Base-by-base conservation (phyloP, 1,140 invertebrate genomes). In the Kradibia gibbosae region DNA sequence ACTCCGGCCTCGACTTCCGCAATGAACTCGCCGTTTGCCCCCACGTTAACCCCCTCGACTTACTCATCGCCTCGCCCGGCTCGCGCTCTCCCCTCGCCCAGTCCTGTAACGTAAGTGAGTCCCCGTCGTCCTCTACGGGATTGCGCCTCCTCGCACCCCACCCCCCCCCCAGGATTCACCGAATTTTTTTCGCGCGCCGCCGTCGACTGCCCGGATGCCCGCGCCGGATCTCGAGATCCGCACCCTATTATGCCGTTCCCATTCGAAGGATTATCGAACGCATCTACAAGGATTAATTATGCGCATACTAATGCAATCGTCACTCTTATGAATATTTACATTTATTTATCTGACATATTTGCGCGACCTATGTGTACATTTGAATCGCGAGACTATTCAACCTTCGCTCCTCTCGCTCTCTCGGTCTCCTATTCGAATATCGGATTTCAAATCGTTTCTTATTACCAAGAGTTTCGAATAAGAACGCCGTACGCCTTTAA, bases 271-370 rank as follows among this genome's bases (percentile, higher is more conserved):
- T 67, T 67, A 67, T 67, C 62, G 1, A 39, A 13, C 13, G 25
- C 8, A 8, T 15, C 62, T 67, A 39, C 62, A 36, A 67, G 34
- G 34, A 67, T 65, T 65, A 36, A 65, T 67, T 39, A 67, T 39
- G 34, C n/a, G 62, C 36, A 67, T 39, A 17, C 3, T 67, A 67
- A 67, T 67, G 36, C 8, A 39, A 39, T n/a, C 1, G 34, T 36
- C 62, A 7, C 34, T 39, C 15, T n/a, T n/a, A 67, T 67, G 62
- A 67, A 67, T 67, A 67, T 67, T 67, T 67, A 67, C 10, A 39
- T n/a, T 67, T 67, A 39, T 67, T 67, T 67, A 67, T 67, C 62
- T 1, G 62, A 34, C 8, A 22, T 39, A n/a, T 36, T n/a, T 22
- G 11, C 34, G 34, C 34, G 62, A 10, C 11, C 0, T 39, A 20